These are phyloP conservation scores for Oreochromis grahami DNA, from an alignment of 2,797 vertebrate genomes.

Conservation along the genomic window DNA sequence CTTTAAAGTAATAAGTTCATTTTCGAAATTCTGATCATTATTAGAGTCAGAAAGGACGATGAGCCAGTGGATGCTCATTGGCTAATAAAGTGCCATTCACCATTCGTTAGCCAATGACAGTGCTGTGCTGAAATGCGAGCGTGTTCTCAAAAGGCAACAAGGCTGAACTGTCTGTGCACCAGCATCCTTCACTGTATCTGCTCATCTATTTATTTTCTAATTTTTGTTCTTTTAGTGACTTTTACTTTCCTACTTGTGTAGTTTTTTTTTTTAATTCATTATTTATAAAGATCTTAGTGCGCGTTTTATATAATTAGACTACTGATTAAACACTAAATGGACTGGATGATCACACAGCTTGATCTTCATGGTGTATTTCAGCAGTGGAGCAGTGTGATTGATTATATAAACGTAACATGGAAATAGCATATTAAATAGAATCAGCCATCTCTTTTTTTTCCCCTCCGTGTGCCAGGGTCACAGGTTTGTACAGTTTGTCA, in stretches of 20 bases:
- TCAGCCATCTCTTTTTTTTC: not conserved
- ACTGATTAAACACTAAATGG: not conserved
- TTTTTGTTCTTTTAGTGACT: not conserved
- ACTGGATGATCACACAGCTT: not conserved
- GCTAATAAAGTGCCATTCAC: not conserved
- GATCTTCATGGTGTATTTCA: not conserved
- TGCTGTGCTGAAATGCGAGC: fast-evolving
- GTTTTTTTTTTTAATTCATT: not conserved
- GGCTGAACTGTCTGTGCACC: not conserved
- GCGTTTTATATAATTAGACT: not conserved
- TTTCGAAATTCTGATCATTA: not conserved
- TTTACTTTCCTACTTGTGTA: not conserved
- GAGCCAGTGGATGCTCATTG: not conserved
- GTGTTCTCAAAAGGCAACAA: not conserved
- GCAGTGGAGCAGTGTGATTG: not conserved
- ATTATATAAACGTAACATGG: not conserved
- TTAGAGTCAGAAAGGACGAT: not conserved
- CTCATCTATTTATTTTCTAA: not conserved
- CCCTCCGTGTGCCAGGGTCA: not conserved
- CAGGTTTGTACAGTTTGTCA: not conserved
- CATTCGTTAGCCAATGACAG: not conserved
- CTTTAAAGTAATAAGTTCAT: fast-evolving
- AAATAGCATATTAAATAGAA: not conserved
- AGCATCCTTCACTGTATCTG: not conserved
- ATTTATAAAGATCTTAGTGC: not conserved